Base-by-base conservation (phyloP, 2,888 invertebrate genomes). In the Xestia ashworthii region DNA sequence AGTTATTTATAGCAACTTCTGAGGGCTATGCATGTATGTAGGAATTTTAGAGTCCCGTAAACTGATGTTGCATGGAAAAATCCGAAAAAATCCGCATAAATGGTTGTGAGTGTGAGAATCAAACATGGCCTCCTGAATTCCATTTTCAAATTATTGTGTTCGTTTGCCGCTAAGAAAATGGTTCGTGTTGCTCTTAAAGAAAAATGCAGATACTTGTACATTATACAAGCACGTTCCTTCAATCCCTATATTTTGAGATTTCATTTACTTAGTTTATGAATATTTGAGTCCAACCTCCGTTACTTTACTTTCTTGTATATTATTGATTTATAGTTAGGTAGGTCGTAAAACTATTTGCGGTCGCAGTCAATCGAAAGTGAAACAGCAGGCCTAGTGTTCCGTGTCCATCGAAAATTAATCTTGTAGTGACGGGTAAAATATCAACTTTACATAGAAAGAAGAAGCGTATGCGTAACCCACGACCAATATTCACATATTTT, bases 1-100 rank as follows among this genome's bases (percentile, higher is more conserved):
- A 58, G 67, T 72, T 87, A 87, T 87, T 85, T 77, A 76, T 76
- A 69, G 60, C 38, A 48, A 71, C 9, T 72, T 76, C 48, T 78
- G n/a, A 41, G 25, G 32, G 32, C 60, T 62, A 71, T 53, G 8
- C 11, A 19, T 16, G 22, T 48, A 58, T 19, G 68, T 69, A 25
- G 12, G n/a, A 62, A 66, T 71, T 62, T 69, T 79, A 58, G 78
- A 76, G 78, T 74, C 16, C 74, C 65, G 68, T 79, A 46, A 66
- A 48, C 38, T 44, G 0, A 44, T 41, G 11, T 8, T 9, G 16
- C 1, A 14, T 32, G n/a, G 6, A 48, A 3, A 82, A 46, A 75
- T 3, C 16, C 5, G 25, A 55, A 38, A 4, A 22, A 66, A 25
- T 77, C n/a, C n/a, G 14, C 14, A 6, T 32, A 25, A 55, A 32